Conservation (phyloP, 2,888 invertebrate genomes). For the Tenthredo scrophulariae region DNA sequence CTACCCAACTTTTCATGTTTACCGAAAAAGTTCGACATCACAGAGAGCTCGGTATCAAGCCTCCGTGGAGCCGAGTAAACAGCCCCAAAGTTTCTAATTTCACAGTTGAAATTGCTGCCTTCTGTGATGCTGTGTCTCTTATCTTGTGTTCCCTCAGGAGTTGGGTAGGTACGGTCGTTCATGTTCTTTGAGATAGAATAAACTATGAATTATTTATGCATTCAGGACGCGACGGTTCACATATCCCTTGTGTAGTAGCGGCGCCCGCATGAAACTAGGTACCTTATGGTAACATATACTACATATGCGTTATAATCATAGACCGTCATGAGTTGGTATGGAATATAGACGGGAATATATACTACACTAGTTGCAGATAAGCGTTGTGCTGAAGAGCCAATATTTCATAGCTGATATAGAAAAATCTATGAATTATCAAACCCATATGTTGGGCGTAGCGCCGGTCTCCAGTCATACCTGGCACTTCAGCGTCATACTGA, state of each 20-base stretch:
- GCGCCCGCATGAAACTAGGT: not conserved
- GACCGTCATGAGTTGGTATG: not conserved
- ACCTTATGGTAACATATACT: not conserved
- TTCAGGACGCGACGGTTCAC: conserved; percentile 31
- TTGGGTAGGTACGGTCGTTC: not conserved
- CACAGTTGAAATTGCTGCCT: conserved; percentile 1
- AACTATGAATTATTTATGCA: conserved; percentile 36
- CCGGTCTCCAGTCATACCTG: not conserved
- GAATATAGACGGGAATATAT: not conserved
- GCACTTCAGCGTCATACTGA: not conserved
- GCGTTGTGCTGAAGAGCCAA: not conserved
- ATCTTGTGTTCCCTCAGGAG: not conserved
- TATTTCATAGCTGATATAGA: not conserved
- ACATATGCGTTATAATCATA: not conserved
- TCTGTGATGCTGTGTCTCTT: not conserved
- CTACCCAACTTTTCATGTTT: not conserved
- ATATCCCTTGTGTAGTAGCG: not conserved
- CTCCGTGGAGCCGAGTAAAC: not conserved
- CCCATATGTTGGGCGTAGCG: not conserved
- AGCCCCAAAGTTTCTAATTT: not conserved
- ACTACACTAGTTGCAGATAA: not conserved
- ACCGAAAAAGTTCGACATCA: not conserved
- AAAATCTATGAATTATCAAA: not conserved
- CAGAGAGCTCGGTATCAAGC: not conserved
- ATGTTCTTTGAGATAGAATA: not conserved